These are phyloP conservation scores for Fragum sueziense DNA, from an alignment of 2,888 invertebrate genomes.

Conservation along the genomic window DNA sequence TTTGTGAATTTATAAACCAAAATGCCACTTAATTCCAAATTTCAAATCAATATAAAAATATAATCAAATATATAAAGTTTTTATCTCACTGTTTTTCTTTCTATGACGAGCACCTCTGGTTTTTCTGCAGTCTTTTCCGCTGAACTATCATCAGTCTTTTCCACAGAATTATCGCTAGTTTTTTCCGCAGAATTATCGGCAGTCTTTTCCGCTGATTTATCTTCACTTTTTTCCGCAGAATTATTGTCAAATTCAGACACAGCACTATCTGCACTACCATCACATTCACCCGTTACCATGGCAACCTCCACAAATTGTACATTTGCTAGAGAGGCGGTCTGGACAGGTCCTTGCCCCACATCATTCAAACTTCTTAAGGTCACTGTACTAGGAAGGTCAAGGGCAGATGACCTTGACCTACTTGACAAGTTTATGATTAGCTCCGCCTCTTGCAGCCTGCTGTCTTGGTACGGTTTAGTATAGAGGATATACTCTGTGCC, in stretches of 20 bases:
- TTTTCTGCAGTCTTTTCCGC: background rate
- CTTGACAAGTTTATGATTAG: conserved; percentile 36
- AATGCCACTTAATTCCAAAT: too few relatives aligned
- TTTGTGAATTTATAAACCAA: too few relatives aligned
- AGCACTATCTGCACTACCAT: background rate
- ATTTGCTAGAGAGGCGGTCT: background rate
- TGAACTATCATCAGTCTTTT: background rate
- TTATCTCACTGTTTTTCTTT: conserved; percentile 38
- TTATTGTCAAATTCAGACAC: background rate
- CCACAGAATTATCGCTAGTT: background rate
- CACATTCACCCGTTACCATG: background rate
- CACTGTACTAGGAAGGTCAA: background rate
- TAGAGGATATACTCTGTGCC: too few relatives aligned
- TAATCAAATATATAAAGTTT: too few relatives aligned
- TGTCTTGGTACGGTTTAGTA: too few relatives aligned
- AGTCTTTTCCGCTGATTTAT: background rate
- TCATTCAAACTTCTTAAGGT: background rate
- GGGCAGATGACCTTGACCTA: background rate
- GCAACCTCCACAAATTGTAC: background rate
- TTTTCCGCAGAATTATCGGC: background rate
- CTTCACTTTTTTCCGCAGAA: background rate
- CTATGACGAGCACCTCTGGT: conserved; percentile 25
- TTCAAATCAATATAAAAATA: too few relatives aligned
- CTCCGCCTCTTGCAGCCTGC: conserved; percentile 34
- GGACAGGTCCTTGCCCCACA: background rate